Evolutionary conservation across 2,888 invertebrate genomes (phyloP), one percentile per base, ranked within the genome.

Genomic region (Caenorhabditis macrosperma): DNA sequence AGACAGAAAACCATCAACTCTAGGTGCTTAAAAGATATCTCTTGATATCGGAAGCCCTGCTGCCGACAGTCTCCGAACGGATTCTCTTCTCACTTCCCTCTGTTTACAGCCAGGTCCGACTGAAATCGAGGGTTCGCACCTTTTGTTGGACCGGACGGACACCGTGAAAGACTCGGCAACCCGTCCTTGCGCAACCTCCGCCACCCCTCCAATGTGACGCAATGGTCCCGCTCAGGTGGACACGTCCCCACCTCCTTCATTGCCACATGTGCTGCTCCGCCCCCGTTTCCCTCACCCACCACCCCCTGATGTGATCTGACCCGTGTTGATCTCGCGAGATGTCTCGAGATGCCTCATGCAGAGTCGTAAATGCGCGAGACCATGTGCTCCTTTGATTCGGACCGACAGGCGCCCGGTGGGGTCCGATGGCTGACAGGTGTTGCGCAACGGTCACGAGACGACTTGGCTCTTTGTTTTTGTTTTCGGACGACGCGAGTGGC

Each of bases 401-500:
- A 55, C 64, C 71, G 61, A 54, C 69, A 61, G 20, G 35, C 38
- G 44, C 35, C 17, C 50, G 50, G 24, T 50, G 15, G 41, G 44
- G 41, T 17, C 50, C n/a, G 26, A n/a, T 20, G 35, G 50, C 9
- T 50, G 71, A 54, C 71, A 71, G 61, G 61, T 71, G 71, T 71
- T 61, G 61, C 72, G 64, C 64, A 64, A 64, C 22, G 12, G 50
- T 35, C 48, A 50, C 38, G 15, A 15, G 2, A 5, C 9, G 38
- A 12, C 38, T 12, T 12, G 38, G 9, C 15, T 38, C 15, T 38
- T 5, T 33, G 33, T 33, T 38, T 38, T 10, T 3, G 38, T 30
- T 55, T 26, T 68, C 48, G 35, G 46, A 9, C 15, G 15, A 38
- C 59, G 68, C 57, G 50, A 15, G 35, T 68, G 59, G 59, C 48